Evolutionary conservation across 2,797 vertebrate genomes (phyloP).

Genomic region (Poeciliopsis paucimaculata): DNA sequence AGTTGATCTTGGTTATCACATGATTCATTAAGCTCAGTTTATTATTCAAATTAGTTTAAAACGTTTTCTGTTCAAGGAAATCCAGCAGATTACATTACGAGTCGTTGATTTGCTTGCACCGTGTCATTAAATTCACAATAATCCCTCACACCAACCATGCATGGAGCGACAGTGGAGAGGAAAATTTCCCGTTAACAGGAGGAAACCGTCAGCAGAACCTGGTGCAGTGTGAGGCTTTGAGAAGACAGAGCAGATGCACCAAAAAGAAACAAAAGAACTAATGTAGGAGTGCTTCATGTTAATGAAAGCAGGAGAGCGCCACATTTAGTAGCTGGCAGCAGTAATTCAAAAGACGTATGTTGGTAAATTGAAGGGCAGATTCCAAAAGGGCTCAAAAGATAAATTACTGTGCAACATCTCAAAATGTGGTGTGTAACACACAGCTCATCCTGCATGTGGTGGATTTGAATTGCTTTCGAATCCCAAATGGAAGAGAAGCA

Average conservation of each 20-base stretch:
- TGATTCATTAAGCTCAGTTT: neutral
- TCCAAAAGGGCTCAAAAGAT: neutral
- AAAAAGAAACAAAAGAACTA: neutral
- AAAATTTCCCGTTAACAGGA: neutral
- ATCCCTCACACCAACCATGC: no score
- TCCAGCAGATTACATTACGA: neutral
- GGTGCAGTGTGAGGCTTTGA: neutral
- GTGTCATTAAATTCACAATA: no score
- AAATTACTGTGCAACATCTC: no score
- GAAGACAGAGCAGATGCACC: neutral
- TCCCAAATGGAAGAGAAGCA: constrained; percentile 34
- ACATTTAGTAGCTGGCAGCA: neutral
- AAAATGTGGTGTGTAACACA: no score
- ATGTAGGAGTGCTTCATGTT: neutral
- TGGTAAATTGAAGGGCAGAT: neutral
- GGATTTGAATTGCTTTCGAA: neutral
- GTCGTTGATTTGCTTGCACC: neutral
- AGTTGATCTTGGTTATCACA: neutral
- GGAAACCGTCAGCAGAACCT: neutral
- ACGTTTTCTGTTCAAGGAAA: neutral
- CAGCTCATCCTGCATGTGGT: no score
- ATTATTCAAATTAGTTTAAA: neutral
- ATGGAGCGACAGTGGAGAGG: neutral
- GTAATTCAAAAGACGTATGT: neutral
- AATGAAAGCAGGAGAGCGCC: neutral